Evolutionary conservation across 2,888 invertebrate species (phyloP).

Genomic region (Drosophila ustulata): DNA sequence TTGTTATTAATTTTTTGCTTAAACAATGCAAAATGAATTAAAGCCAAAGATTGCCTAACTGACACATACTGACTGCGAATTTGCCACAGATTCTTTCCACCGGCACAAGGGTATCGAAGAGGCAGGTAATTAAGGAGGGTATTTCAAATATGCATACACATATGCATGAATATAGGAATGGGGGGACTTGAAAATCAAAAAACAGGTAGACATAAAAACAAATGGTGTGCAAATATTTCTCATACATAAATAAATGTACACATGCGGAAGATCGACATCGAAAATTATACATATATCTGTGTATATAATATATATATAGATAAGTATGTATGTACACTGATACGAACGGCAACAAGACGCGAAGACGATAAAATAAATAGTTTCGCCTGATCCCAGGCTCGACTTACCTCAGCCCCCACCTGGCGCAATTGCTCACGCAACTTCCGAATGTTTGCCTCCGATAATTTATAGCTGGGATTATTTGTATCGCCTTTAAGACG

Average conservation of each 20-base stretch:
- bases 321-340: constrained; percentile 46
- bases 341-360: constrained; percentile 23
- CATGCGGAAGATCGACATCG: constrained; percentile 35
- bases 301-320: constrained; percentile 21
- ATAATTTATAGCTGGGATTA: constrained; percentile 83
- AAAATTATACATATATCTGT: constrained; percentile 29
- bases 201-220: constrained; percentile 28
- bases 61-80: constrained; percentile 8
- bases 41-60: constrained; percentile 12
- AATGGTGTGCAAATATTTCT: constrained; percentile 29
- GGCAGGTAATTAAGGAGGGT: not conserved
- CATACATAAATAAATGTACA: constrained; percentile 14
- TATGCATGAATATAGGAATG: constrained; percentile 5
- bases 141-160: not conserved
- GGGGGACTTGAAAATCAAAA: constrained; percentile 1
- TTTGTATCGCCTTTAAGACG: constrained; percentile 87
- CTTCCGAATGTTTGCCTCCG: constrained; percentile 84
- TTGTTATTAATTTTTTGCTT: constrained; percentile 16
- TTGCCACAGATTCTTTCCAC: constrained; percentile 1
- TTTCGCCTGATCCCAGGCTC: not conserved
- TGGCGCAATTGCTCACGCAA: constrained; percentile 84
- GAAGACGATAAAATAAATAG: not conserved
- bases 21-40: constrained; percentile 25
- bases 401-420: constrained; percentile 85
- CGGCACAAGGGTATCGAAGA: not conserved